Evolutionary conservation across 1,140 invertebrate genomes (phyloP), one percentile per base, ranked within the genome.

Genomic region (Pantala flavescens): DNA sequence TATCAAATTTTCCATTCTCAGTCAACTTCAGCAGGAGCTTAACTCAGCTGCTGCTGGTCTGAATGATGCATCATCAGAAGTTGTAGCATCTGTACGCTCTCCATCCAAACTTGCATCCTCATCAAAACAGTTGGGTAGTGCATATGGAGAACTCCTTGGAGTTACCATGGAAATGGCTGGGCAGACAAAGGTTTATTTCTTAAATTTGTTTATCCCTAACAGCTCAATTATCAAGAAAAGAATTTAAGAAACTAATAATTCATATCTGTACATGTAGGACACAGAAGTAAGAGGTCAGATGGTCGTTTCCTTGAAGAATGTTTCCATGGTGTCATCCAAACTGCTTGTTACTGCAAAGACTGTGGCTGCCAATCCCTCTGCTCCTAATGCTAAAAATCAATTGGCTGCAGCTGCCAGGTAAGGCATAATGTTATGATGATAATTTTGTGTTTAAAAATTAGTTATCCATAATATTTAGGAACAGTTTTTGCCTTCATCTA

Each of bases 381-480:
- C 95, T 71, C 94, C 95, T 0, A 97, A 97, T 81, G 89, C 92
- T 0, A 95, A 94, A 82, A 98, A 96, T 84, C 90, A 95, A 75
- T 82, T 97, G 0, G 88, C 93, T 14, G 88, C 90, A 0, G 94
- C 95, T 24, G 94, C 95, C 0, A 87, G 94, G 84, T 88, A 79
- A 75, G 72, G 49, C 42, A 12, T 73, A 71, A 7, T 75, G 55
- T 28, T 73, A 70, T 36, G n/a, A n/a, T 55, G 12, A 12, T 55
- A 12, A 12, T 55, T 55, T 12, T 55, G 49, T 55, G n/a, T 55
- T 55, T 55, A n/a, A n/a, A n/a, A n/a, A n/a, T n/a, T n/a, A n/a
- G n/a, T n/a, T n/a, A n/a, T n/a, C n/a, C n/a, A n/a, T n/a, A n/a
- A n/a, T n/a, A n/a, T n/a, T n/a, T n/a, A n/a, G n/a, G n/a, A n/a